These are phyloP conservation scores for Anas acuta DNA, from an alignment of 2,797 vertebrate genomes.

Conservation along the genomic window DNA sequence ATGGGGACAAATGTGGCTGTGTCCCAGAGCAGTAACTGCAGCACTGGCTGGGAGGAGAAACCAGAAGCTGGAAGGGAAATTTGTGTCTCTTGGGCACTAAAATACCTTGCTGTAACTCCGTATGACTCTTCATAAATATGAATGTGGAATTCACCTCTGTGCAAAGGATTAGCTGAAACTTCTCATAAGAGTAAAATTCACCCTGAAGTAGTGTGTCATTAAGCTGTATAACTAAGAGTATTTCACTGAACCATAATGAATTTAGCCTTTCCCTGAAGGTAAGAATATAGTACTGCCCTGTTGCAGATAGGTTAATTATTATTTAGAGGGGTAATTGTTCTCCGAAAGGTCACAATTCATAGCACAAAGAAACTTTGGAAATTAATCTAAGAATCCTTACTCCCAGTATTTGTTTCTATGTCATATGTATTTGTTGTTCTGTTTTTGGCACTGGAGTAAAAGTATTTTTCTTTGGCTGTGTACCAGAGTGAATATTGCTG, in stretches of 20 bases:
- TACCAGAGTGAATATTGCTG: neutral
- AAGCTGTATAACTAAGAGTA: neutral
- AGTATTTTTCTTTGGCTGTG: neutral
- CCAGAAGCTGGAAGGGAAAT: neutral
- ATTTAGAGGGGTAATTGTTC: neutral
- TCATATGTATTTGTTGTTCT: neutral
- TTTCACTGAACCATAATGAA: neutral
- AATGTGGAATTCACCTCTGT: neutral
- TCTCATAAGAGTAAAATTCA: neutral
- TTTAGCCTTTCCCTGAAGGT: neutral
- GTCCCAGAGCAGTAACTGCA: neutral
- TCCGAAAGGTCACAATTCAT: neutral
- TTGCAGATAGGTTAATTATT: slow-evolving; percentile 40
- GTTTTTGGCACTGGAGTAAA: neutral
- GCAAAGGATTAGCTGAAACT: neutral
- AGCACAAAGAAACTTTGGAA: neutral
- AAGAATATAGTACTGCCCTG: neutral
- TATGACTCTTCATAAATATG: neutral
- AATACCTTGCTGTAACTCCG: neutral
- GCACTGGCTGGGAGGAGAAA: neutral
- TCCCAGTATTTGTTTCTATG: neutral
- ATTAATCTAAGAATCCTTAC: neutral
- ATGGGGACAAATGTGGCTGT: neutral
- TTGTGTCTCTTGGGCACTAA: neutral
- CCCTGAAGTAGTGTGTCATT: neutral